Base-by-base conservation (phyloP, 30 jellyfish, hydroid and myxozoan species). In the Cassiopea andromeda region DNA sequence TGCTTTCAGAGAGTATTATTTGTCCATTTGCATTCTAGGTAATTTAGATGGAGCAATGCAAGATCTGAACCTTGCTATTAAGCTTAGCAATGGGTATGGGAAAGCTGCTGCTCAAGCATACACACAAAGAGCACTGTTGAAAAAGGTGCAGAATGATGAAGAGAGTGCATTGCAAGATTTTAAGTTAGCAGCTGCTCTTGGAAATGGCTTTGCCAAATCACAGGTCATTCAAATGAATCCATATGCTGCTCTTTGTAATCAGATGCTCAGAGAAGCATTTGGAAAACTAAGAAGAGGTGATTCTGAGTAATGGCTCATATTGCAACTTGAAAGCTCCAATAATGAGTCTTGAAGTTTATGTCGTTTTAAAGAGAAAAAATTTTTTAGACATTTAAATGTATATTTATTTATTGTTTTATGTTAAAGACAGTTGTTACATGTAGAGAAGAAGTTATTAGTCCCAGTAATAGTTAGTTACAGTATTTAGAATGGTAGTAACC, bases 241-340 rank as follows among this genome's bases (percentile, higher is more conserved):
- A 19, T 94, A 94, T 77, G 98, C 98, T 72, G 98, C 98, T 7
- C 78, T 94, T 85, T 94, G 98, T 81, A 94, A 94, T 60, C 93
- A 94, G 86, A 94, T 94, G 98, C 92, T 94, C 54, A 80, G 94
- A 46, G 96, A 94, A 61, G 97, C 92, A 43, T 73, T 93, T 48
- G 78, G 78, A 2, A 88, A 82, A 70, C 44, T 89, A 48, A 75
- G 48, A 73, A 76, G 85, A 67, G 92, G 85, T 1, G 83, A 72
- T 2, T 2, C 75, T 43, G 87, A 85, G 48, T 70, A 17, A 70
- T 64, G 43, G 2, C 12, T 54, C 15, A 5, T 27, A 3, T 64
- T 7, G 6, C 27, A 4, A 64, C 8, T 64, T 9, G 38, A 27
- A 27, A 27, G 38, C 38, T 27, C 38, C 38, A 27, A 27, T 27